Evolutionary conservation across 2,113 vertebrate genomes (phyloP), one percentile per base, ranked within the genome.

Genomic region (Microcebus jonahi): DNA sequence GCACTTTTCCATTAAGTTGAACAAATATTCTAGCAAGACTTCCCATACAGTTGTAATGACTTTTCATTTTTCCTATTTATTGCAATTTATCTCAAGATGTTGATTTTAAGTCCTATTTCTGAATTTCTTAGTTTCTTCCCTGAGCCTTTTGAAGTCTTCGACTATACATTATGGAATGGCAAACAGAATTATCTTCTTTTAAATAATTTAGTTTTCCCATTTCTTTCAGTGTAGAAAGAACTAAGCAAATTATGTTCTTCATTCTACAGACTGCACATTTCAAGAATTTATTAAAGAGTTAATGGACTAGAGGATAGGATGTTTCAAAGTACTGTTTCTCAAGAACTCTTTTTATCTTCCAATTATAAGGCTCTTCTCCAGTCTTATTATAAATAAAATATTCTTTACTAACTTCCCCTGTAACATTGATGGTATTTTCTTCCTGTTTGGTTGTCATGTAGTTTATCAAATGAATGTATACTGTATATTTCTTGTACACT

Each of bases 31-130:
- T 50, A 36, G 17, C 9, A 42, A 12, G 0, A 55, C 83, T 87
- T 90, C 71, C 39, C 14, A 93, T 59, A 39, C 39, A 77, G 31
- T 77, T 87, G 3, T 83, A 95, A 93, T 90, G 87, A 59, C 39
- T 91, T 97, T 97, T 90, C 76, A 63, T 91, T 96, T 92, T 90
- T 91, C 45, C 7, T 67, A 0, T 83, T 96, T 90, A 95, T 96
- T 95, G 53, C 2, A 92, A 88, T 92, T 90, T 96, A 88, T 91
- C 48, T 86, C 59, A 96, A 95, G 73, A 91, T 96, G 71, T 94
- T 97, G 84, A 42, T 79, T 96, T 96, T 50, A 95, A 95, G 11
- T 59, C 55, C 67, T 95, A 6, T 85, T 94, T 96, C 68, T 53
- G 59, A 88, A 67, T 75, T 65, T 89, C 39, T 89, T 36, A 13